phyloP scores from a whole-genome alignment of 2,113 vertebrate genomes.

The Rhynchomys soricoides region DNA sequence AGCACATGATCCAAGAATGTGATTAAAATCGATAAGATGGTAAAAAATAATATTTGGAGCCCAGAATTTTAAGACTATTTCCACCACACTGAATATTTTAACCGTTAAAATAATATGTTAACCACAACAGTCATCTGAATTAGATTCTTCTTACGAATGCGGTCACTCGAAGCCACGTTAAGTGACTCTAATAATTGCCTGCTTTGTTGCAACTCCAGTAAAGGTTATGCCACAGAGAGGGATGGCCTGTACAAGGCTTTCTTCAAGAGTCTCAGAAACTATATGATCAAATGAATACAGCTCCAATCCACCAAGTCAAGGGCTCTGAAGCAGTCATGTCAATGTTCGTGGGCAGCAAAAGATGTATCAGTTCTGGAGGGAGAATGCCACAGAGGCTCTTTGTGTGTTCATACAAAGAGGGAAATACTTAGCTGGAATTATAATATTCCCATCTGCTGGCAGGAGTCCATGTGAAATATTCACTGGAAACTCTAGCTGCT shows the following conservation, averaged over 20 bases:
- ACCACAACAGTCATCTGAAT: not conserved
- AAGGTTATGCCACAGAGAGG: slow-evolving; percentile 60
- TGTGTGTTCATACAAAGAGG: slow-evolving; percentile 64
- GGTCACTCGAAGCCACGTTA: slow-evolving; percentile 61
- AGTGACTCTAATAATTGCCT: slow-evolving; percentile 62
- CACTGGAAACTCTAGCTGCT: slow-evolving; percentile 72
- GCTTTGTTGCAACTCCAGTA: slow-evolving; percentile 72
- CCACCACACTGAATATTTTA: slow-evolving; percentile 9
- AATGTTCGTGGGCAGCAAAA: slow-evolving; percentile 56
- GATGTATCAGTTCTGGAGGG: slow-evolving; percentile 57
- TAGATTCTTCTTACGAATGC: slow-evolving; percentile 56
- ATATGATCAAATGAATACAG: slow-evolving; percentile 63
- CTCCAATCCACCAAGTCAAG: slow-evolving; percentile 66
- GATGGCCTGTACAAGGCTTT: slow-evolving; percentile 59
- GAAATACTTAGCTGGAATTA: slow-evolving; percentile 75
- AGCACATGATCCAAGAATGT: not conserved
- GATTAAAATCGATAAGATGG: not conserved
- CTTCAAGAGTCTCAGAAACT: slow-evolving; percentile 77
- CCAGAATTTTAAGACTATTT: not conserved
- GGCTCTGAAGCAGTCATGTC: slow-evolving; percentile 56
- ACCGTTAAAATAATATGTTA: slow-evolving; percentile 63
- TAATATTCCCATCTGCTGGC: slow-evolving; percentile 75
- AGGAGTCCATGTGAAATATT: slow-evolving; percentile 69
- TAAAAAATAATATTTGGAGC: not conserved
- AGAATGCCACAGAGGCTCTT: slow-evolving; percentile 74